These are phyloP conservation scores for Protophormia terraenovae DNA, from an alignment of 2,888 invertebrate genomes.

Conservation along the genomic window DNA sequence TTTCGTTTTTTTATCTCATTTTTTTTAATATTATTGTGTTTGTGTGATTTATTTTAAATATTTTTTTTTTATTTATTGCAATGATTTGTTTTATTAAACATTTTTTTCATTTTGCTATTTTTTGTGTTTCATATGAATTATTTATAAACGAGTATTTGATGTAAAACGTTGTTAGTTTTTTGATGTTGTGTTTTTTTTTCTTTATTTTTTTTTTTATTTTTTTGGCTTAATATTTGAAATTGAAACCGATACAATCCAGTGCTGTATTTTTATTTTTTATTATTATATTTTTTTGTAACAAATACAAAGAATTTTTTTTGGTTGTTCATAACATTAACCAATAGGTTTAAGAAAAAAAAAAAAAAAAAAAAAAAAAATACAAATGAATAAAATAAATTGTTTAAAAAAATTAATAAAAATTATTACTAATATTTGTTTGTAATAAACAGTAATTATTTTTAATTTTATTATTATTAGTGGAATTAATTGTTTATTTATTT, in stretches of 20 bases:
- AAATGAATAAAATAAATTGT: neutral
- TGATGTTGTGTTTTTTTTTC: no score
- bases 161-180: constrained; percentile 23
- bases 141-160: constrained; percentile 41
- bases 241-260: constrained; percentile 76
- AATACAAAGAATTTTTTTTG: neutral
- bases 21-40: constrained; percentile 24
- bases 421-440: neutral
- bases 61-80: constrained; percentile 25
- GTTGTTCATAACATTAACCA: neutral
- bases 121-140: constrained; percentile 18
- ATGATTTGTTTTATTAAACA: constrained; percentile 13
- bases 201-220: no score
- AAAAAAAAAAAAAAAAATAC: neutral
- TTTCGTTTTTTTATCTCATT: constrained; percentile 26
- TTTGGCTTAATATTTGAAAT: constrained; percentile 67
- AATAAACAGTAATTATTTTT: no score
- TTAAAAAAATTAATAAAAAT: neutral
- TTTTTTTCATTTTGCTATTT: neutral
- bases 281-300: constrained; percentile 1
- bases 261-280: constrained; percentile 47
- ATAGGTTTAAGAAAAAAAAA: neutral
- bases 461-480: neutral
- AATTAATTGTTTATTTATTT: neutral
- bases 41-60: constrained; percentile 7